Conservation (phyloP, 2,113 vertebrate species). For the Haliaeetus leucogaster region DNA sequence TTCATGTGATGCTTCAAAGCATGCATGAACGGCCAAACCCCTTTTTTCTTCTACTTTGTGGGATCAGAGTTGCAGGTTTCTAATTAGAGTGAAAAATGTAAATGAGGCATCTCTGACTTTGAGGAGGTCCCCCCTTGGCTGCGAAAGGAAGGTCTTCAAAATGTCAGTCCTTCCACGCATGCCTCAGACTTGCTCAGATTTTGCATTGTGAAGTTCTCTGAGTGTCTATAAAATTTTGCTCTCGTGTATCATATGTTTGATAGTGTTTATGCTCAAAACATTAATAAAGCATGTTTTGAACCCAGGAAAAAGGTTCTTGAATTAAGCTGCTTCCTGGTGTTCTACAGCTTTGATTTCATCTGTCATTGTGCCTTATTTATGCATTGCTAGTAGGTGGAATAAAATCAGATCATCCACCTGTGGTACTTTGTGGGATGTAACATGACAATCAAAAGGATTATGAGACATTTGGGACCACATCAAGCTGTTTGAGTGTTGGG, state of each 20-base stretch:
- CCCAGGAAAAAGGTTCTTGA: neutral
- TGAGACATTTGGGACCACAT: neutral
- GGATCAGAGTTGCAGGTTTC: neutral
- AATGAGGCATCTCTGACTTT: neutral
- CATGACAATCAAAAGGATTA: neutral
- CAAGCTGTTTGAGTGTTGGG: neutral
- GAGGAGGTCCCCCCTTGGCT: neutral
- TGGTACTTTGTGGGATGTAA: neutral
- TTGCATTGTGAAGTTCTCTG: neutral
- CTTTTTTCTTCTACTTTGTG: neutral
- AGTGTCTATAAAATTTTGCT: neutral
- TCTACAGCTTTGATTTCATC: neutral
- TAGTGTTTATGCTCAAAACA: neutral
- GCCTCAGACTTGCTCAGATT: neutral
- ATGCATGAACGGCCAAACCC: fast-evolving
- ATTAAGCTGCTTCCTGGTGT: neutral
- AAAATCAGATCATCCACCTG: too few species aligned
- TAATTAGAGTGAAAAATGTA: neutral
- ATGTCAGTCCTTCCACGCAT: fast-evolving
- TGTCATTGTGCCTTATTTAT: neutral
- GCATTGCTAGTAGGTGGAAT: neutral
- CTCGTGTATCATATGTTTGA: fast-evolving
- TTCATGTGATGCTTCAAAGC: neutral
- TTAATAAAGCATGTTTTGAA: neutral
- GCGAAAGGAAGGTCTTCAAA: neutral